phyloP scores from a whole-genome alignment of 1,140 invertebrate genomes.

The Andricus grossulariae region DNA sequence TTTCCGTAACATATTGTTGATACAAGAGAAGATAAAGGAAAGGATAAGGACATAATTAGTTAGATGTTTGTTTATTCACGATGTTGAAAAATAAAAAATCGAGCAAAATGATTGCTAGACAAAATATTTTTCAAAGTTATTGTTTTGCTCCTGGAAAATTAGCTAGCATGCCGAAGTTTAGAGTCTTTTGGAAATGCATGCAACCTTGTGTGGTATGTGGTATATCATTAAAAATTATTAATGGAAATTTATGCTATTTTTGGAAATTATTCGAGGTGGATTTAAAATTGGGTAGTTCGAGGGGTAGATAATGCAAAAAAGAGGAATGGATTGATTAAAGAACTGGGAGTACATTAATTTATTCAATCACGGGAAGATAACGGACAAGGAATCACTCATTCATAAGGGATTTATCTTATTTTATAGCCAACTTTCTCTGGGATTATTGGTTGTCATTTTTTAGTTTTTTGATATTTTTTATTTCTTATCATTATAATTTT shows the following conservation, averaged over 20 bases:
- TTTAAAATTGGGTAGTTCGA: no score
- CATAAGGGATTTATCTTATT: background rate
- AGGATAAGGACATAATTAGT: no score
- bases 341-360: background rate
- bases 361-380: background rate
- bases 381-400: background rate
- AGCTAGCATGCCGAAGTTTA: constrained; percentile 46
- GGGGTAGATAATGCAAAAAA: no score
- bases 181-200: constrained; percentile 55
- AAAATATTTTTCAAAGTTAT: background rate
- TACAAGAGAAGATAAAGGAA: no score
- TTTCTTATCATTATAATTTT: no score
- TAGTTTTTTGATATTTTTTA: no score
- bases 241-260: constrained; percentile 26
- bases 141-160: constrained; percentile 28
- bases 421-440: no score
- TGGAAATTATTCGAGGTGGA: background rate
- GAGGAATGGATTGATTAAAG: background rate
- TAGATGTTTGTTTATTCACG: no score
- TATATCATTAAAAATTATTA: background rate
- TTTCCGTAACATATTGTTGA: no score
- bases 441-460: no score
- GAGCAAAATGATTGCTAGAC: background rate
- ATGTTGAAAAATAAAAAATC: background rate
- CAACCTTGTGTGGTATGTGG: constrained; percentile 60